Evolutionary conservation across 2,113 vertebrate species (phyloP), one percentile per base, ranked within the genome.

Genomic region (Callorhinus ursinus): DNA sequence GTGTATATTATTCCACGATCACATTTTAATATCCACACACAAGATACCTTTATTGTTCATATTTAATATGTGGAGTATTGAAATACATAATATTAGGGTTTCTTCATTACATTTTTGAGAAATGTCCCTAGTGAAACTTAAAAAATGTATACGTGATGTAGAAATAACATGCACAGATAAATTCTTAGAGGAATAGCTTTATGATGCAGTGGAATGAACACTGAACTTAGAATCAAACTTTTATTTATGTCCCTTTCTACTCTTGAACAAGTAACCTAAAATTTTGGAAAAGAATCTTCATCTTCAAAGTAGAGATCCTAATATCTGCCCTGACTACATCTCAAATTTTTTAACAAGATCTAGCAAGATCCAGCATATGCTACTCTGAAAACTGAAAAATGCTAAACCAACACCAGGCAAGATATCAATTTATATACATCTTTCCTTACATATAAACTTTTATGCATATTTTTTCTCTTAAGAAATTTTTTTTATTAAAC

Each of bases 401-500:
- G 7, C 31, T 51, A 63, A 81, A 49, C 9, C 21, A 84, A 42
- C 26, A n/a, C 10, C 16, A 88, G 63, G 42, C 22, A 90, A 86
- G 18, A 69, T 87, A 49, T 76, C 83, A 77, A n/a, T 89, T 89
- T 59, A 67, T 92, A 28, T 42, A 46, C 22, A 42, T 90, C 53
- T 65, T 89, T 19, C 28, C n/a, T 88, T 87, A 71, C 61, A 19
- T 88, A 72, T 88, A 86, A 90, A 65, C n/a, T 55, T 65, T 67
- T 6, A 90, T 82, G 65, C 14, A 39, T 71, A 77, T 55, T 93
- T 96, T 95, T 85, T 85, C 65, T 98, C 31, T 72, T 84, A 79
- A 88, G 85, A 71, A 71, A 26, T 83, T 95, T 39, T 96, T 98
- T 91, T 61, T 88, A 98, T 98, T 98, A 97, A 98, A 97, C 63